Conservation (phyloP, 2,888 invertebrate genomes). For the Athrips mouffetella region DNA sequence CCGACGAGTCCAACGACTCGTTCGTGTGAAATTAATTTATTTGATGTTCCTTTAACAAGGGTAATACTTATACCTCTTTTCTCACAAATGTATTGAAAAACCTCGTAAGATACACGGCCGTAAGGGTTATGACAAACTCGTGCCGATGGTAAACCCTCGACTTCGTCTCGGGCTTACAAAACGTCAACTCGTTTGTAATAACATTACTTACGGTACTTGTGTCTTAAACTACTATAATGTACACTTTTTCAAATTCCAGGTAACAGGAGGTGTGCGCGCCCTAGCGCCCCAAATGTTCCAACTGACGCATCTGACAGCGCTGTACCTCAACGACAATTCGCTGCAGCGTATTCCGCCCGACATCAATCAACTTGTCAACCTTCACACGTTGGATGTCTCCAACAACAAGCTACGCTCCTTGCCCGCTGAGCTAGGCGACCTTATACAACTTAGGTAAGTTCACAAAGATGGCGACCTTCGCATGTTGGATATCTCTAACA, state of each 20-base stretch:
- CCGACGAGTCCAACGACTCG: too few species aligned
- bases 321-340: constrained; percentile 97
- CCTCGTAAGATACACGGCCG: too few species aligned
- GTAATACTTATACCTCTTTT: too few species aligned
- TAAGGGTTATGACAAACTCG: too few species aligned
- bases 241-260: constrained; percentile 61
- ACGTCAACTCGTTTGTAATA: too few species aligned
- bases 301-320: constrained; percentile 93
- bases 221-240: too few species aligned
- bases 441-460: constrained; percentile 93
- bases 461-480: constrained; percentile 89
- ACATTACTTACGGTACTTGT: too few species aligned
- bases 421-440: constrained; percentile 97
- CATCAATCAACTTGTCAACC: constrained; percentile 89
- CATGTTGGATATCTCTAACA: constrained; percentile 94
- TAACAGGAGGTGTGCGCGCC: constrained; percentile 96
- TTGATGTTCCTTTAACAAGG: too few species aligned
- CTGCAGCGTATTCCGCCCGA: constrained; percentile 94
- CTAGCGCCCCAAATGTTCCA: constrained; percentile 95
- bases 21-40: too few species aligned
- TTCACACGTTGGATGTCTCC: constrained; percentile 94
- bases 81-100: too few species aligned
- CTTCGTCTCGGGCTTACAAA: too few species aligned
- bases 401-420: constrained; percentile 96
- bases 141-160: too few species aligned